phyloP scores from a whole-genome alignment of 2,113 vertebrate genomes.

The Eurypyga helias region DNA sequence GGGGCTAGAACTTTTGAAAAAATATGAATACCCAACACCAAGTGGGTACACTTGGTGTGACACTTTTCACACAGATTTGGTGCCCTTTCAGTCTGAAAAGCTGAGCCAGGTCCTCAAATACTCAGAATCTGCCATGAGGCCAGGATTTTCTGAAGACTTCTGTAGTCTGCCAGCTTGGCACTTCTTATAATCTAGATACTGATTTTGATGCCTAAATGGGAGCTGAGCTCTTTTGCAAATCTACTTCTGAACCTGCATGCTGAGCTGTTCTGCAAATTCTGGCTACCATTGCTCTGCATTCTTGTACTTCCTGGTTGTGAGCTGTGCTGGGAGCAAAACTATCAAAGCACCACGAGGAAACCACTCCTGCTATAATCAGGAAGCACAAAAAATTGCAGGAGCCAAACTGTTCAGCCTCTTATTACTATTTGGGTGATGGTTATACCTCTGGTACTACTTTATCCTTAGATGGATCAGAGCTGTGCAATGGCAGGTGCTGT shows the following conservation, averaged over 20 bases:
- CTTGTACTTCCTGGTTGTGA: slow-evolving; percentile 59
- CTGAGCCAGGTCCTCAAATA: neutral
- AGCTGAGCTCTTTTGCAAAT: slow-evolving; percentile 55
- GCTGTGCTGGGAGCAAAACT: slow-evolving; percentile 64
- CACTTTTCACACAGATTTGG: neutral
- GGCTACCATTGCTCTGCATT: slow-evolving; percentile 39
- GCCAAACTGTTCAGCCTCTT: slow-evolving; percentile 20
- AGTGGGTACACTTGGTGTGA: neutral
- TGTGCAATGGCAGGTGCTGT: neutral
- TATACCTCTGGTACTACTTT: neutral
- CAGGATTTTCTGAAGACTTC: neutral
- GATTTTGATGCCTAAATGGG: slow-evolving; percentile 39
- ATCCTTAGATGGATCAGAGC: neutral
- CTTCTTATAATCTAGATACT: neutral
- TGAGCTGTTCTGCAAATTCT: slow-evolving; percentile 64
- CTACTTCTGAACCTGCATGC: neutral
- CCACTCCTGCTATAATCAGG: slow-evolving; percentile 62
- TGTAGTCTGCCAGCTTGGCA: neutral
- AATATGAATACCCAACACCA: neutral
- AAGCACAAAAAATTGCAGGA: slow-evolving; percentile 58
- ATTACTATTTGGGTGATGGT: neutral
- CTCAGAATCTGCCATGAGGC: neutral
- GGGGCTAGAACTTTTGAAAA: neutral
- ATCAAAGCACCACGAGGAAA: slow-evolving; percentile 64
- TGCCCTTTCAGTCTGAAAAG: neutral